Evolutionary conservation across 1,140 invertebrate genomes (phyloP).

Genomic region (Octopus bimaculoides): DNA sequence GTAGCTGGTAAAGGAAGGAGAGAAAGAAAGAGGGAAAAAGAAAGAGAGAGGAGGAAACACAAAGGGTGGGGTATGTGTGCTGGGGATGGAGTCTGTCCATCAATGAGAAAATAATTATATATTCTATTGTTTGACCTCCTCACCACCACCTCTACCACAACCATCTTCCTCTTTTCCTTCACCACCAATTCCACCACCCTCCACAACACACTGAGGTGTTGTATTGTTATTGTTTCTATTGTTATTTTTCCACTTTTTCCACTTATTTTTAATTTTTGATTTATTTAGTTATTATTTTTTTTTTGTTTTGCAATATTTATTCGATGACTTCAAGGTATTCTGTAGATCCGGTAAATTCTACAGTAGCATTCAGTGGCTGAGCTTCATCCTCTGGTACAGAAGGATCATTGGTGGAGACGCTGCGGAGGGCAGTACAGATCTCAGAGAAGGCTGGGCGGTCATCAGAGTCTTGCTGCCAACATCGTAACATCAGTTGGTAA

Average conservation of each 20-base stretch:
- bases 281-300: neutral
- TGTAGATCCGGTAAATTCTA: constrained; percentile 30
- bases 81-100: neutral
- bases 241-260: neutral
- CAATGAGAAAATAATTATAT: neutral
- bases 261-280: neutral
- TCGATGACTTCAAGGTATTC: constrained; percentile 42
- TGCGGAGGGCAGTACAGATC: constrained; percentile 30
- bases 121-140: neutral
- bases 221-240: neutral
- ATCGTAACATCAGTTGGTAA: constrained; percentile 82
- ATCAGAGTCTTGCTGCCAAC: constrained; percentile 78
- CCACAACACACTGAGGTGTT: neutral
- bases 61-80: neutral
- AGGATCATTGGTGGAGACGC: neutral
- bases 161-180: too few relatives aligned
- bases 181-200: neutral
- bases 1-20: neutral
- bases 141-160: too few relatives aligned
- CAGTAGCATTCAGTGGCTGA: constrained; percentile 33
- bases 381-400: constrained; percentile 10
- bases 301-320: constrained; percentile 15
- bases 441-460: constrained; percentile 76
- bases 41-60: neutral
- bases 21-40: neutral